A percentile compares a stretch with the other conserved stretches of the same genome.
Evolutionary conservation across 2,888 invertebrate genomes (phyloP).

Genomic region (Drosophila formosana): DNA sequence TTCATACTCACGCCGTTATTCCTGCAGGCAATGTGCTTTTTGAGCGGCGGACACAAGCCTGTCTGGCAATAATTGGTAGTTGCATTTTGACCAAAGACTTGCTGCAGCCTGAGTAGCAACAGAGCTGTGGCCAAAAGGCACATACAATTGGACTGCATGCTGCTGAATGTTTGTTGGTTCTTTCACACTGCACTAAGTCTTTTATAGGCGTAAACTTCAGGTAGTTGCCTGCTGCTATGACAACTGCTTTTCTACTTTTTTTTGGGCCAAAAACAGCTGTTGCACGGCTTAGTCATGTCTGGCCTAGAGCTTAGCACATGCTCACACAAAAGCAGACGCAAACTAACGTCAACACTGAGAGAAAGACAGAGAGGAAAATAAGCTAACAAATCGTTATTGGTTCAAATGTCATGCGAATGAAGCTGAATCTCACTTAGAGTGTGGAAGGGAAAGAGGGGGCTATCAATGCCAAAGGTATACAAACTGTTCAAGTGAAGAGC

Average conservation of each 20-base stretch:
- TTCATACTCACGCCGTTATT: conserved; percentile 58
- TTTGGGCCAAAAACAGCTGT: conserved; percentile 51
- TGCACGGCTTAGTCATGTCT: conserved; percentile 31
- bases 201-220: conserved; percentile 34
- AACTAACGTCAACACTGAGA: neutral
- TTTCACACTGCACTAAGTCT: conserved; percentile 2
- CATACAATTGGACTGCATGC: conserved; percentile 40
- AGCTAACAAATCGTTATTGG: conserved; percentile 43
- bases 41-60: conserved; percentile 43
- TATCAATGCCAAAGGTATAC: conserved; percentile 66
- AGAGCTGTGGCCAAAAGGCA: conserved; percentile 9
- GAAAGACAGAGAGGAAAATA: conserved; percentile 2
- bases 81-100: conserved; percentile 11
- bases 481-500: conserved; percentile 50
- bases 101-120: conserved; percentile 23
- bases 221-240: conserved; percentile 25
- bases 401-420: conserved; percentile 47
- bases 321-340: conserved; percentile 28
- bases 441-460: conserved; percentile 8
- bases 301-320: conserved; percentile 35
- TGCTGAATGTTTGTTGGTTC: conserved; percentile 22
- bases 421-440: conserved; percentile 40
- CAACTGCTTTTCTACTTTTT: conserved; percentile 49
- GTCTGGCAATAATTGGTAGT: conserved; percentile 53
- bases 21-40: conserved; percentile 64